These are phyloP conservation scores for Sminthurides aquaticus DNA, from an alignment of 2,888 invertebrate species.

Conservation along the genomic window DNA sequence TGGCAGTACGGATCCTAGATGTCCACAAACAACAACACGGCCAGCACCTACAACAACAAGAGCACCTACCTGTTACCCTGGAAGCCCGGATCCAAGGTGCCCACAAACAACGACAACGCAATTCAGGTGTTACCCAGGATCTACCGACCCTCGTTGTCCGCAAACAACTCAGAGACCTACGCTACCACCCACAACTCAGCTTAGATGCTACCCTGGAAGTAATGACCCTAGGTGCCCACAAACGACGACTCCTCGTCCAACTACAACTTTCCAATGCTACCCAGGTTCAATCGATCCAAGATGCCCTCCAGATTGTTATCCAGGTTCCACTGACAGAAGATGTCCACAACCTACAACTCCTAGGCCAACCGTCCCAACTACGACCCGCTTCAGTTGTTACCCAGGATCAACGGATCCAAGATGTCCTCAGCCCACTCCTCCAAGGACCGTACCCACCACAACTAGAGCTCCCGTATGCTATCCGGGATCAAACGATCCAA, in stretches of 20 bases:
- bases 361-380: conserved; percentile 19
- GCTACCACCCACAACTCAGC: not conserved
- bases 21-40: conserved; percentile 30
- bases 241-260: conserved; percentile 3
- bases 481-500: conserved; percentile 28
- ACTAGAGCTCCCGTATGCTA: not conserved
- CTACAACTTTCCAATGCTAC: conserved; percentile 26
- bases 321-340: conserved; percentile 31
- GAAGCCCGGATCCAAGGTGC: conserved; percentile 40
- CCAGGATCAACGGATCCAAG: conserved; percentile 12
- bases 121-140: conserved; percentile 15
- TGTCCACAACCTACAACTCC: conserved; percentile 25
- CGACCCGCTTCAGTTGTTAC: conserved; percentile 11
- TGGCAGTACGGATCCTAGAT: conserved; percentile 36
- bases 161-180: conserved; percentile 5
- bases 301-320: conserved; percentile 41
- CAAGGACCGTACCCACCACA: conserved; percentile 37
- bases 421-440: conserved; percentile 20
- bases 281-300: conserved; percentile 34
- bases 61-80: conserved; percentile 26
- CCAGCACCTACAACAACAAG: conserved; percentile 44
- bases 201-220: conserved; percentile 36
- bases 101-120: conserved; percentile 14
- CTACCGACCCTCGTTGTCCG: not conserved
- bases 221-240: conserved; percentile 23